Evolutionary conservation across 2,113 vertebrate species (phyloP), one percentile per base, ranked within the genome.

Genomic region (Xenotilapia longispinis): DNA sequence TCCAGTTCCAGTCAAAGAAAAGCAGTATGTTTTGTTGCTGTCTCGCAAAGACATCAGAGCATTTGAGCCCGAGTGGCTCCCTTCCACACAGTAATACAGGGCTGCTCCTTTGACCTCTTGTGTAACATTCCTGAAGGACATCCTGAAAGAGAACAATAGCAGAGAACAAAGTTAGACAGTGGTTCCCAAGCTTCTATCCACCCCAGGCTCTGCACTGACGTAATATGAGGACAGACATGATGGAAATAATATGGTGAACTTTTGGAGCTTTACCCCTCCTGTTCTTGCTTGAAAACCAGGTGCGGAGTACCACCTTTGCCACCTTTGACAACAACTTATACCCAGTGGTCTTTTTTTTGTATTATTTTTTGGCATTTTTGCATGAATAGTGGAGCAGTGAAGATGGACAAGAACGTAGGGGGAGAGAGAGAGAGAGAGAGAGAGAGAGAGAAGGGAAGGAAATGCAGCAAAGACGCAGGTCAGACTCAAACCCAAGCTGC

Each of bases 61-160:
- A 54, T 17, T 28, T 8, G 13, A 28, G 23, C 33, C 31, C 53
- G 13, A 17, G 28, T 63, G 82, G 89, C 89, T 73, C 78, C 42
- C 70, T 23, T 92, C 84, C 90, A 89, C 73, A 78, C 53, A n/a
- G 73, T 82, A 31, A 40, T 42, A 49, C 81, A 14, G 63, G 68
- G 31, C 80, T 85, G 54, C 83, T 90, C 78, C 49, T 88, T 45
- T 92, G 81, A 94, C 92, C 87, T 86, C 60, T 80, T 78, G 84
- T 87, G 68, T 53, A 84, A 86, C 85, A 65, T 91, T 92, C 57
- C 88, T 93, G 90, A 94, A 94, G 95, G 92, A 95, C 94, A 95
- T 95, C 92, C 93, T 95, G 95, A 90, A 86, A 89, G 92, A 36
- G 55, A 94, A 95, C 94, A 96, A 96, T 96, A 84, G 75, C 33